Evolutionary conservation across 2,113 vertebrate genomes (phyloP), one percentile per base, ranked within the genome.

Genomic region (Pachypanchax playfairii): DNA sequence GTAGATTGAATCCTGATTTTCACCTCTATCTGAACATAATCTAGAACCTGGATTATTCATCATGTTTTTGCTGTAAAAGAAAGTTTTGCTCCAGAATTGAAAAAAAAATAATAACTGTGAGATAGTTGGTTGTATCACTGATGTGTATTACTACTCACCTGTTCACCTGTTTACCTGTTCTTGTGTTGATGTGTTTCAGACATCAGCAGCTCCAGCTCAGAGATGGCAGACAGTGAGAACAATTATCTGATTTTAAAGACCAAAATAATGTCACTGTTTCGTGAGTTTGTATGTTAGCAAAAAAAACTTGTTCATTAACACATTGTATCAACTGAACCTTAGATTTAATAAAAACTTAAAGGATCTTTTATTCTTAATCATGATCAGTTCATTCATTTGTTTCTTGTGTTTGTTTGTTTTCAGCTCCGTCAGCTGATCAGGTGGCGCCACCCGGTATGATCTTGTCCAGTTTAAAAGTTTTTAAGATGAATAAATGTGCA

Each of bases 191-290:
- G 50, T 74, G 28, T 79, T 86, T 39, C 68, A 91, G 89, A 88
- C 35, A 15, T 52, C 15, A 86, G 86, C 70, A 89, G 80, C 70
- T 87, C 80, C 63, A 91, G 89, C 33, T 77, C 85, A 80, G 90
- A 92, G 58, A 51, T 54, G 0, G 54, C 73, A 50, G 79, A 77
- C 10, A 68, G 89, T 91, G 22, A 65, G 52, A 36, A 22, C 3
- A 6, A 35, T 24, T 52, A 4, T 39, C 36, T 22, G 12, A 42
- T n/a, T 6, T 46, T 42, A 18, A 42, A 7, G 3, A 24, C 7
- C 4, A 13, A 8, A n/a, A 38, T 5, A 28, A n/a, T n/a, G n/a
- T n/a, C 21, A 36, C 14, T 14, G 29, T 35, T 38, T 35, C 28
- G 33, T 51, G 25, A 28, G 36, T 18, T 29, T 18, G 39, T 18